Evolutionary conservation across 2,797 vertebrate genomes (phyloP), one percentile per base, ranked within the genome.

Genomic region (Erpetoichthys calabaricus): DNA sequence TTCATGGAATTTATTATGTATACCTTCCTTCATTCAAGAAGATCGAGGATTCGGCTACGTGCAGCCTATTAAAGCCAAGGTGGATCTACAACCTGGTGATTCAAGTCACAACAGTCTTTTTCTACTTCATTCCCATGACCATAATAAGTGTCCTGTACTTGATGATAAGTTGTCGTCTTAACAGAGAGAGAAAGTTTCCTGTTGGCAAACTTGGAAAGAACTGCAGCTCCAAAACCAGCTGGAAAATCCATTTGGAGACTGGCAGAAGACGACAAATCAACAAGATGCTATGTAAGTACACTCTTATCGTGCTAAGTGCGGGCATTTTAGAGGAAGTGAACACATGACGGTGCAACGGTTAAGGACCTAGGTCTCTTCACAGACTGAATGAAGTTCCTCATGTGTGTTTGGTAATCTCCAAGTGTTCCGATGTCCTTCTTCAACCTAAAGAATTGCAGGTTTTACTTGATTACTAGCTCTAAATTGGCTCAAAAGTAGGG

Each of bases 21-120:
- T 85, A 50, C 70, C 70, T 85, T 45, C 80, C 0, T 4, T 0
- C 56, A 80, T 79, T 80, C 1, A 79, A 81, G 52, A 75, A 49
- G 10, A 68, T 74, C 59, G 71, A 76, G 50, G 85, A 88, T 57
- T 88, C 86, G 0, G 82, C 86, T 56, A 86, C 79, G 44, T 89
- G 86, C 73, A 75, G 74, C 3, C 74, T 89, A 58, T 64, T 87
- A 8, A 82, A 83, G 58, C 84, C 86, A 5, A 62, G 80, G 59
- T 89, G 86, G 86, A 83, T 87, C 60, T 89, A 88, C 47, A 85
- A 86, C 66, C 65, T 87, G 68, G 73, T 87, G 51, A 82, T 89
- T 72, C 86, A 85, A 67, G 65, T 88, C 71, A 89, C 85, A 64
- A 88, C 86, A 0, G 73, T 86, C 42, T 82, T 82, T 59, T 87